phyloP scores from a whole-genome alignment of 2,888 invertebrate genomes.

The Meta bourneti region DNA sequence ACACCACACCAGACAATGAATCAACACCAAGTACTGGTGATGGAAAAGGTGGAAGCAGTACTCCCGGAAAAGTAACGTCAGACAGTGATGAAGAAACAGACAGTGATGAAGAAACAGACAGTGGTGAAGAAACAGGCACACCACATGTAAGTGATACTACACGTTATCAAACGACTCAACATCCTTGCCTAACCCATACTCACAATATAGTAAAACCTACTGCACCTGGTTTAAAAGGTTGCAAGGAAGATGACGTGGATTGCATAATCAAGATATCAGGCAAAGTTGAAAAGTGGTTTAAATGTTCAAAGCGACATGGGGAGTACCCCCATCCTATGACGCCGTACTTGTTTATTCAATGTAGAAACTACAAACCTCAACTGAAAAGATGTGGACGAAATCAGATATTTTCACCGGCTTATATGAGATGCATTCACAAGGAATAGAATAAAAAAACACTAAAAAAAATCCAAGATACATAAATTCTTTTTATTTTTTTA shows the following conservation, averaged over 20 bases:
- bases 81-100: not conserved
- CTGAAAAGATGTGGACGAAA: conserved; percentile 56
- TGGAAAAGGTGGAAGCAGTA: not conserved
- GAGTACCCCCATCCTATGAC: conserved; percentile 53
- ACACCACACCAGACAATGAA: not conserved
- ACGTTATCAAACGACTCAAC: conserved; percentile 44
- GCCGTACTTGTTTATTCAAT: conserved; percentile 47
- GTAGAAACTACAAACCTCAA: conserved; percentile 53
- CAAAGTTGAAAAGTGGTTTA: conserved; percentile 58
- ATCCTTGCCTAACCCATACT: conserved; percentile 67
- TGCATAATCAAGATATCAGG: conserved; percentile 54
- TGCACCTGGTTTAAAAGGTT: conserved; percentile 36
- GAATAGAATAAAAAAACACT: not conserved
- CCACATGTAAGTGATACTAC: conserved; percentile 25
- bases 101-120: not conserved
- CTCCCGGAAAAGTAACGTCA: not conserved
- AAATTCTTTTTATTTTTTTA: not conserved
- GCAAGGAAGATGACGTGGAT: conserved; percentile 54
- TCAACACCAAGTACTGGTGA: not conserved
- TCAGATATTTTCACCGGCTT: conserved; percentile 24
- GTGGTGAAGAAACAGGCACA: not conserved
- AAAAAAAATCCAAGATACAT: not conserved
- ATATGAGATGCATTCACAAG: conserved; percentile 47
- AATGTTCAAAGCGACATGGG: conserved; percentile 48
- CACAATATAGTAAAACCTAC: conserved; percentile 25